Conservation (phyloP, 2,888 invertebrate species). For the Caradrina kadenii region DNA sequence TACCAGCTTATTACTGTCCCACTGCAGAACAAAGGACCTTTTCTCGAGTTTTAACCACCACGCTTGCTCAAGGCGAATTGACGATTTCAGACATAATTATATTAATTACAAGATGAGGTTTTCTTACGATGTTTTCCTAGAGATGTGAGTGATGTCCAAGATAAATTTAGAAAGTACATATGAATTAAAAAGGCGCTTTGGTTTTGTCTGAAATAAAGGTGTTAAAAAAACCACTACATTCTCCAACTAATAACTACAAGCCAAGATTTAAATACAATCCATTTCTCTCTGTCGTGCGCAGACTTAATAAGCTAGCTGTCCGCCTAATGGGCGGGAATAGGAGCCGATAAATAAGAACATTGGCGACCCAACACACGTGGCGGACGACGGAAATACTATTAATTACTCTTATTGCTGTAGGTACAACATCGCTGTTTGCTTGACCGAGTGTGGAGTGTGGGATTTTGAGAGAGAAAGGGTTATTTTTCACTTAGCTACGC, state of each 20-base stretch:
- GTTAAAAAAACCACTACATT: not conserved
- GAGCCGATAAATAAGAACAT: conserved; percentile 86
- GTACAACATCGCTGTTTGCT: conserved; percentile 64
- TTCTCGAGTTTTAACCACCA: too few species aligned
- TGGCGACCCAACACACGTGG: conserved; percentile 79
- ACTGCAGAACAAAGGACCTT: too few species aligned
- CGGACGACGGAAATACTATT: conserved; percentile 74
- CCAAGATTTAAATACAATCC: conserved; percentile 68
- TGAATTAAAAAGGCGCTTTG: too few species aligned
- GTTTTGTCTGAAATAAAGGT: not conserved
- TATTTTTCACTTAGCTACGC: not conserved
- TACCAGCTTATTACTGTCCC: too few species aligned
- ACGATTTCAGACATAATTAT: too few species aligned
- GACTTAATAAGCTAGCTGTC: conserved; percentile 76
- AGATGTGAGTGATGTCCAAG: too few species aligned
- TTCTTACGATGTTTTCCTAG: too few species aligned
- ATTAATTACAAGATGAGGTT: too few species aligned
- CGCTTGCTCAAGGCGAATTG: too few species aligned
- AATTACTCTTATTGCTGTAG: conserved; percentile 72
- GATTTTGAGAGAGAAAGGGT: not conserved
- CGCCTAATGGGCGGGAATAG: conserved; percentile 80
- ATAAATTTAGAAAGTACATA: too few species aligned
- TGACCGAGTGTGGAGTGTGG: conserved; percentile 56
- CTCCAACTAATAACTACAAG: conserved; percentile 36
- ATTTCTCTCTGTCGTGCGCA: conserved; percentile 74